Evolutionary conservation across 2,113 vertebrate genomes (phyloP), one percentile per base, ranked within the genome.

Genomic region (Haemorhous mexicanus): DNA sequence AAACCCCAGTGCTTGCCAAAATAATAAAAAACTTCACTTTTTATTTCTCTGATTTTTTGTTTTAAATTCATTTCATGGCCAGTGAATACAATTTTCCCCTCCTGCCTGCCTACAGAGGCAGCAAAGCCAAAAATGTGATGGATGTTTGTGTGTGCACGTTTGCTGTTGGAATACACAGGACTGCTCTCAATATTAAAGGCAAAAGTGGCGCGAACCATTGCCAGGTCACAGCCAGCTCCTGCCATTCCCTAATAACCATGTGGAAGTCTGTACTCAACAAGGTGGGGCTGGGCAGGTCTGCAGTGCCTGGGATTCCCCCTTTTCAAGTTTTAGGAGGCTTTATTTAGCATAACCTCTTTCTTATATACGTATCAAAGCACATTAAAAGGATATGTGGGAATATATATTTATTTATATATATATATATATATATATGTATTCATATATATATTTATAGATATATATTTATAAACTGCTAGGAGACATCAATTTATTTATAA

Each of bases 11-110:
- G 18, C 68, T 44, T 67, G 78, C 89, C 89, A 96, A 93, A 87
- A 66, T 70, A 87, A 92, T 90, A 79, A 68, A 66, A 67, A 76
- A 13, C 10, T 55, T 49, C 66, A 21, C 61, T 70, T 93, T 49
- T 70, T 70, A 37, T 69, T 94, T 82, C 70, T 82, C 55, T 53
- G 47, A 77, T 16, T 89, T 94, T 94, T 91, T 87, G 69, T 84
- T 95, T 94, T 94, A 80, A 89, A 41, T 87, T 78, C 26, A 53
- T 81, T 50, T 78, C 53, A 50, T 47, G 79, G 79, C 66, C 82
- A 39, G 52, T 35, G 70, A 93, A 73, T 59, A 39, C 19, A 81
- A 76, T 89, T 96, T 96, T 91, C 73, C 93, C 68, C 52, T 89
- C 43, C 84, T 24, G 52, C 46, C 6, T 66, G 75, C 63, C 81